These are phyloP conservation scores for Bursaphelenchus okinawaensis DNA, from an alignment of 2,888 invertebrate species.

Conservation along the genomic window DNA sequence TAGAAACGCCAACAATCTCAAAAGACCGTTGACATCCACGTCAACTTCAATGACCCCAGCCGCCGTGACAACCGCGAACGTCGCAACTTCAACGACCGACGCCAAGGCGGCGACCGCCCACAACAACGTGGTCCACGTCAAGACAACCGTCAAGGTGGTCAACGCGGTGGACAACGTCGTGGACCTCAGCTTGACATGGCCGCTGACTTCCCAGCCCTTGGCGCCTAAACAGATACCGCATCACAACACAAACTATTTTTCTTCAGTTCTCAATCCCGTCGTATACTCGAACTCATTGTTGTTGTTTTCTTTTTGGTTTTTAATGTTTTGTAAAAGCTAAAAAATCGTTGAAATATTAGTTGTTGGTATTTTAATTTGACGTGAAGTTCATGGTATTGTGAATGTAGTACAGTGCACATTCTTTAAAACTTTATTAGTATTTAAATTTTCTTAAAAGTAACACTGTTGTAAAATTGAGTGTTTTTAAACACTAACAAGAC, in stretches of 20 bases:
- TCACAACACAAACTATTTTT: not conserved
- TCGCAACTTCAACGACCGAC: slow-evolving; percentile 23
- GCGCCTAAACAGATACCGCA: slow-evolving; percentile 18
- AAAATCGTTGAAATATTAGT: not conserved
- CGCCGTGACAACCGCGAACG: slow-evolving; percentile 27
- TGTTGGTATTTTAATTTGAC: too few species aligned
- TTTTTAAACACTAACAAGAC: too few species aligned
- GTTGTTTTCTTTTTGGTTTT: not conserved
- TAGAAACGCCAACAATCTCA: slow-evolving; percentile 26
- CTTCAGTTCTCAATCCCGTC: not conserved
- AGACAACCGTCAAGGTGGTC: slow-evolving; percentile 20
- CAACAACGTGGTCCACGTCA: slow-evolving; percentile 20
- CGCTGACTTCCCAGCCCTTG: slow-evolving; percentile 50
- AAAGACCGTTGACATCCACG: slow-evolving; percentile 39
- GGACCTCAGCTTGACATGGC: slow-evolving; percentile 32
- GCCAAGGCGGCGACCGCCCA: slow-evolving; percentile 32
- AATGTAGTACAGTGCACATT: too few species aligned
- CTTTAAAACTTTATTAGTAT: too few species aligned
- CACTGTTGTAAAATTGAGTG: too few species aligned
- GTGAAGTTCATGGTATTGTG: too few species aligned
- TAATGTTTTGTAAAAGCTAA: not conserved
- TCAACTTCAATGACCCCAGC: slow-evolving; percentile 18
- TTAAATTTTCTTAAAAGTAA: too few species aligned
- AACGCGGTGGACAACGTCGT: slow-evolving; percentile 32
- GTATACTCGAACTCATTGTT: not conserved